Conservation (phyloP, 2,113 vertebrate species). For the Grammomys surdaster region DNA sequence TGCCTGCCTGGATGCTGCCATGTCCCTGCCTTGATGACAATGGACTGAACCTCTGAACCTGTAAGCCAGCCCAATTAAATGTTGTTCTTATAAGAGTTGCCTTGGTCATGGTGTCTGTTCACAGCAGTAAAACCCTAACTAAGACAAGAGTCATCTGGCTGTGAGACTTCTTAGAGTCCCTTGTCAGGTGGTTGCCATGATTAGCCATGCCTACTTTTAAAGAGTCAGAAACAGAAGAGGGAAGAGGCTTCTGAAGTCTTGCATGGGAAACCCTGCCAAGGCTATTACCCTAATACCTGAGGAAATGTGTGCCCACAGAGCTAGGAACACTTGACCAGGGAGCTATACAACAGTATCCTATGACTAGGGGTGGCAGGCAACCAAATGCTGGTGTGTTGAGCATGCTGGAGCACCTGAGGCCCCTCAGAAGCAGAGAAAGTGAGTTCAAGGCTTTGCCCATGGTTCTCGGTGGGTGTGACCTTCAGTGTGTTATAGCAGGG, state of each 20-base stretch:
- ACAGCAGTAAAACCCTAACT: too few species aligned
- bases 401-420: neutral
- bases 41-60: too few species aligned
- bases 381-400: neutral
- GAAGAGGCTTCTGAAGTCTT: neutral
- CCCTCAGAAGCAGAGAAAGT: neutral
- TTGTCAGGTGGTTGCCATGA: neutral
- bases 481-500: fast-evolving
- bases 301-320: neutral
- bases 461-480: neutral
- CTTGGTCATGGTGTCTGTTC: too few species aligned
- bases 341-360: neutral
- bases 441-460: neutral
- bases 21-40: too few species aligned
- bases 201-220: neutral
- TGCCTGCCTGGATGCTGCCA: too few species aligned
- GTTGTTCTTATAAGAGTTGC: too few species aligned
- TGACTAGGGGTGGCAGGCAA: neutral
- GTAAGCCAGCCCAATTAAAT: too few species aligned
- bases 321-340: too few species aligned
- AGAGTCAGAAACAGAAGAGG: neutral
- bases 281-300: neutral
- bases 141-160: neutral
- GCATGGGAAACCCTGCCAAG: neutral
- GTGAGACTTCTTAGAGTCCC: neutral